phyloP scores from a whole-genome alignment of 2,888 invertebrate species.

The Metellina segmentata region DNA sequence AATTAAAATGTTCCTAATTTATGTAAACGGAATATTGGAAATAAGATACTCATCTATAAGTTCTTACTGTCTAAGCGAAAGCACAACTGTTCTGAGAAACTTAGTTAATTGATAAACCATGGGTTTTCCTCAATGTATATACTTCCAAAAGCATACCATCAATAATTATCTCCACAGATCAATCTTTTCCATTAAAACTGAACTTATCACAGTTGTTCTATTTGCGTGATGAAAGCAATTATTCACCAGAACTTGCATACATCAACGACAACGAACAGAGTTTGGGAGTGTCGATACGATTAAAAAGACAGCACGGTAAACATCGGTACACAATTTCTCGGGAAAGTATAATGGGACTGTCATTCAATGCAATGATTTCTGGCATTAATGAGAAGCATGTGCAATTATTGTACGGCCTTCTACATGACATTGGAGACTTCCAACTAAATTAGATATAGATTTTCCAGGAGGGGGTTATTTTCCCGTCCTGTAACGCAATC shows the following conservation, averaged over 20 bases:
- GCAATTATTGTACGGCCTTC: background rate
- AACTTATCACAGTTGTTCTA: background rate
- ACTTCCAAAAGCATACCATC: background rate
- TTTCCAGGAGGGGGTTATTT: background rate
- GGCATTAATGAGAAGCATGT: background rate
- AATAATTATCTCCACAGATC: background rate
- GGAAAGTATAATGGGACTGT: conserved; percentile 1
- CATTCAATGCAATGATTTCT: background rate
- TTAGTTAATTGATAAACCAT: background rate
- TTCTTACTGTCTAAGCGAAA: no score
- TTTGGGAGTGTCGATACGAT: background rate
- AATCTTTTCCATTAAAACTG: background rate
- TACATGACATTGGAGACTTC: background rate
- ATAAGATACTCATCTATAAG: no score
- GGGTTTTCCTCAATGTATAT: no score
- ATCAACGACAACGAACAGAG: background rate
- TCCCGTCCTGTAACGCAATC: background rate
- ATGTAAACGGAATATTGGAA: no score
- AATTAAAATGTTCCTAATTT: no score
- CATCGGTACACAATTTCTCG: background rate
- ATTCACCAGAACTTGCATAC: background rate
- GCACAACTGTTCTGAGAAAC: background rate
- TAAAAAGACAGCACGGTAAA: background rate
- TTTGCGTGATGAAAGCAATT: conserved; percentile 20
- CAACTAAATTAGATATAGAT: background rate